A percentile compares a stretch with the other conserved stretches of the same genome.
Conservation (phyloP, 2,888 invertebrate species). For the Rotaria macrura region DNA sequence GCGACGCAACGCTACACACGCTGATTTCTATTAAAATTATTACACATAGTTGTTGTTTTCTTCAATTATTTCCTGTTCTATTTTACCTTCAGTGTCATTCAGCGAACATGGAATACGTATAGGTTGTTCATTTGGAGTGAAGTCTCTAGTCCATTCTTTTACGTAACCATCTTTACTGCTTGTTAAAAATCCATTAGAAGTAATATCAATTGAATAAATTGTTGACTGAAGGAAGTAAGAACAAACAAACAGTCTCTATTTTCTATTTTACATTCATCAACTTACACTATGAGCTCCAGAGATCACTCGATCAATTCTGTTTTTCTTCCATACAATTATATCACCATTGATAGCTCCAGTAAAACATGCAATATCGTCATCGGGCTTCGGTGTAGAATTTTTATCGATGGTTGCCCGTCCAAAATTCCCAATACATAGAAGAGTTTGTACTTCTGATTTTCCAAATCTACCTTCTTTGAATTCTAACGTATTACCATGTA, state of each 20-base stretch:
- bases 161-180: slow-evolving; percentile 48
- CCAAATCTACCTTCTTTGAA: slow-evolving; percentile 48
- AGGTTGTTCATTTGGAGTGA: slow-evolving; percentile 37
- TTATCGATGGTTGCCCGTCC: slow-evolving; percentile 34
- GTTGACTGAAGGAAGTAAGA: slow-evolving; percentile 44
- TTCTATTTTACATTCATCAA: not conserved
- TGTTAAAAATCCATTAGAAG: slow-evolving; percentile 44
- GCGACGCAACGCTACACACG: not conserved
- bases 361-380: slow-evolving; percentile 36
- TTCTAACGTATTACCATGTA: slow-evolving; percentile 48
- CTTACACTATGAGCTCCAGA: slow-evolving; percentile 47
- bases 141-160: slow-evolving; percentile 45
- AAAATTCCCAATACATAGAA: slow-evolving; percentile 44
- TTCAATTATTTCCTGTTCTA: too few species aligned
- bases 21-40: not conserved
- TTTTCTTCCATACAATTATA: slow-evolving; percentile 49
- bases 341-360: slow-evolving; percentile 50
- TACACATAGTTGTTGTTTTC: too few species aligned
- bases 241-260: too few species aligned
- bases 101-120: not conserved
- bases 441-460: slow-evolving; percentile 40
- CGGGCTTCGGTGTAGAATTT: slow-evolving; percentile 37
- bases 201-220: slow-evolving; percentile 42
- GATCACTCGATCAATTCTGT: slow-evolving; percentile 43
- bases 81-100: not conserved